phyloP scores from a whole-genome alignment of 2,797 vertebrate genomes.

The Mastacembelus armatus region DNA sequence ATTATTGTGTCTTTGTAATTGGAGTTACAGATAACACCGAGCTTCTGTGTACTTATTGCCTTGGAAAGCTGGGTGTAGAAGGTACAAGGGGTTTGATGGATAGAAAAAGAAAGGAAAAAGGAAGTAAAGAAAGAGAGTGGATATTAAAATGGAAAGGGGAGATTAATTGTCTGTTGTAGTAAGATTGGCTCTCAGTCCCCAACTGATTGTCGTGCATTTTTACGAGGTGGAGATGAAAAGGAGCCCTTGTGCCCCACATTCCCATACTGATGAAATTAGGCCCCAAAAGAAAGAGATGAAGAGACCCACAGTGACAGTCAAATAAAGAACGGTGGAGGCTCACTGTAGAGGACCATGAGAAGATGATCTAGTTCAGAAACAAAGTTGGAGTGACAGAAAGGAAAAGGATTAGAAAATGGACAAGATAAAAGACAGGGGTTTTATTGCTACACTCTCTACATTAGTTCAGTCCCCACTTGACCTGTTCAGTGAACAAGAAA shows the following conservation, averaged over 20 bases:
- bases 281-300: conserved; percentile 16
- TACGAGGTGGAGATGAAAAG: conserved; percentile 70
- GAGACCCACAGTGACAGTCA: conserved; percentile 21
- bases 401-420: conserved; percentile 42
- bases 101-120: conserved; percentile 4
- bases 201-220: conserved; percentile 63
- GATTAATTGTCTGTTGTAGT: conserved; percentile 69
- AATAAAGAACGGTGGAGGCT: conserved; percentile 18
- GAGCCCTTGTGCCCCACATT: conserved; percentile 53
- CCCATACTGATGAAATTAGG: conserved; percentile 64
- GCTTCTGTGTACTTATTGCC: conserved; percentile 45
- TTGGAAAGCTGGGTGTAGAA: conserved; percentile 26
- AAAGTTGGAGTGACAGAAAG: conserved; percentile 39
- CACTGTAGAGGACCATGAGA: conserved; percentile 13
- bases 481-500: conserved; percentile 49
- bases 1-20: conserved; percentile 74
- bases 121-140: conserved; percentile 3
- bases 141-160: conserved; percentile 41
- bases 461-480: conserved; percentile 52
- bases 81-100: conserved; percentile 3
- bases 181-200: conserved; percentile 64
- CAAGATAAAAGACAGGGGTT: conserved; percentile 37
- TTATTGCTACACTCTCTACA: conserved; percentile 21
- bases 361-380: conserved; percentile 37
- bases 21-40: conserved; percentile 63